Evolutionary conservation across 1,140 invertebrate species (phyloP).

Genomic region (Telenomus remus): DNA sequence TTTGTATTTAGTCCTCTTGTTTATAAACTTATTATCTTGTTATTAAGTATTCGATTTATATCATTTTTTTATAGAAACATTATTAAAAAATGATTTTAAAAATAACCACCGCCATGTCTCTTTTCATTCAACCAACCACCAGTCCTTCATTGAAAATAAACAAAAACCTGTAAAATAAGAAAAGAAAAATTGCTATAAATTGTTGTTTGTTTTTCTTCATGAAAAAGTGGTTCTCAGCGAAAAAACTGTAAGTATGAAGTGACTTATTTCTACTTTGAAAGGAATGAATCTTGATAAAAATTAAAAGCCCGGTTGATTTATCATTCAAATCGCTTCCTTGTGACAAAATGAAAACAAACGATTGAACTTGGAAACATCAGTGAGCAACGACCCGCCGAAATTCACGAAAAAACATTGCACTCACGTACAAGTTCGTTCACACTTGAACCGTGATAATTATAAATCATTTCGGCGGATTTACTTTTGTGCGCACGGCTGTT

Average conservation of each 20-base stretch:
- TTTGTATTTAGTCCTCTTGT: conserved; percentile 76
- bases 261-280: too few species aligned
- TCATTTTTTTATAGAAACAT: conserved; percentile 76
- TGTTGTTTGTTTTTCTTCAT: too few species aligned
- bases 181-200: too few species aligned
- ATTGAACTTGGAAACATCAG: conserved; percentile 9
- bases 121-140: conserved; percentile 37
- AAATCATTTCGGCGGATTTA: conserved; percentile 48
- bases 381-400: conserved; percentile 13
- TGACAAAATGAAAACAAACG: neutral
- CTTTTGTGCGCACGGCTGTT: conserved; percentile 22
- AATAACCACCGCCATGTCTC: conserved; percentile 56
- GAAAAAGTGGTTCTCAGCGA: too few species aligned
- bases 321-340: too few species aligned
- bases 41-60: conserved; percentile 76
- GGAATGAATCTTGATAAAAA: too few species aligned
- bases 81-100: conserved; percentile 76
- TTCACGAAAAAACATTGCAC: conserved; percentile 28
- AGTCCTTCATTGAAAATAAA: too few species aligned
- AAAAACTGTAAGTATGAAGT: too few species aligned
- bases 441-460: conserved; percentile 52
- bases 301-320: too few species aligned
- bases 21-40: conserved; percentile 77
- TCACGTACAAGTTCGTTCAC: conserved; percentile 36
- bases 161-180: too few species aligned